Conservation (phyloP, 1,140 invertebrate species). For the Drosophila gunungcola region DNA sequence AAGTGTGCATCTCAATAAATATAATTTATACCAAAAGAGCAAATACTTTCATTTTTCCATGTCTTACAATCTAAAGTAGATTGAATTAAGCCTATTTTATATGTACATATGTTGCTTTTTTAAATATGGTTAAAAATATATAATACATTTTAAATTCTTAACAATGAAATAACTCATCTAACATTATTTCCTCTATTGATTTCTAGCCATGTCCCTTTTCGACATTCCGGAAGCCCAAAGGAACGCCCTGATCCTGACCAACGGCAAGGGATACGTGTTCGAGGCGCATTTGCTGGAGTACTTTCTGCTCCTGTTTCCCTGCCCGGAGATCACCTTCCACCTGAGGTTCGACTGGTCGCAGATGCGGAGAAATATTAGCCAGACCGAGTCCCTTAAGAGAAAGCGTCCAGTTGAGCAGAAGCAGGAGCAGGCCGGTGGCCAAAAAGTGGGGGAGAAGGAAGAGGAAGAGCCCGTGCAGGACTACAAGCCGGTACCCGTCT, state of each 20-base stretch:
- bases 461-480: constrained; percentile 22
- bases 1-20: too few species aligned
- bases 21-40: too few species aligned
- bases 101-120: too few species aligned
- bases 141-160: too few species aligned
- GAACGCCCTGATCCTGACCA: constrained; percentile 57
- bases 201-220: constrained; percentile 54
- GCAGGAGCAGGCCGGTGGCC: not conserved
- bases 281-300: constrained; percentile 71
- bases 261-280: constrained; percentile 69
- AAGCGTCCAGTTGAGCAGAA: constrained; percentile 20
- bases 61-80: too few species aligned
- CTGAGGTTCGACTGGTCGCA: constrained; percentile 64
- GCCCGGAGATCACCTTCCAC: constrained; percentile 66
- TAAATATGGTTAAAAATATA: too few species aligned
- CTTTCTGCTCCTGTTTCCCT: constrained; percentile 72
- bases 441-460: not conserved
- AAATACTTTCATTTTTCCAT: too few species aligned
- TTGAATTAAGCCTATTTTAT: too few species aligned
- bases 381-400: constrained; percentile 17
- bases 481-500: constrained; percentile 65
- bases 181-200: not conserved
- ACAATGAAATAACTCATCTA: not conserved
- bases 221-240: constrained; percentile 45
- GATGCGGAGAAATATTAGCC: constrained; percentile 35